Conservation (phyloP, 2,888 invertebrate species). For the Orchesellides sinensis region DNA sequence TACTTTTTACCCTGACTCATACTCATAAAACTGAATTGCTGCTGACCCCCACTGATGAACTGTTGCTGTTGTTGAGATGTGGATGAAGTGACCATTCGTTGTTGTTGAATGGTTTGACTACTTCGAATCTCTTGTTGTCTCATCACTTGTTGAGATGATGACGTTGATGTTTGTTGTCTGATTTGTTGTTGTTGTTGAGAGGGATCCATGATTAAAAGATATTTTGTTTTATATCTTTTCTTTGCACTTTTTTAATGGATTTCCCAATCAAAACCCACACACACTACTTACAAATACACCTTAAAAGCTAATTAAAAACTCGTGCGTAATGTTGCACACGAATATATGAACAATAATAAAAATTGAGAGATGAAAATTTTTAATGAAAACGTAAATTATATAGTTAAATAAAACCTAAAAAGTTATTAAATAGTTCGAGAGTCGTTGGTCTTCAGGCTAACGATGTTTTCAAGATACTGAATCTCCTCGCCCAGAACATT, state of each 20-base stretch:
- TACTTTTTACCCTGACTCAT: no score
- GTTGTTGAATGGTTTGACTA: no score
- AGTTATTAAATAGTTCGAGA: neutral
- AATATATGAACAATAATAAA: neutral
- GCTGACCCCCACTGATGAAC: constrained; percentile 17
- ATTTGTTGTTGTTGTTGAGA: neutral
- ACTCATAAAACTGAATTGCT: constrained; percentile 21
- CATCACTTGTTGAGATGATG: constrained; percentile 3
- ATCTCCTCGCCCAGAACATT: neutral
- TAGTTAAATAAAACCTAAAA: neutral
- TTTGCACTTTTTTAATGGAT: no score
- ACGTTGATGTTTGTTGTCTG: neutral
- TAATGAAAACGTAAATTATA: no score
- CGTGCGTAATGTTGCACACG: no score
- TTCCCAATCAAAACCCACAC: no score
- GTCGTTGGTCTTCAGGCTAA: constrained; percentile 1
- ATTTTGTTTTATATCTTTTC: no score
- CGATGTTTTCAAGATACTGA: constrained; percentile 1
- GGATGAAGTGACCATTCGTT: neutral
- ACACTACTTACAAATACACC: no score
- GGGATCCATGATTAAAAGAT: no score
- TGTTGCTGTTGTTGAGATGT: constrained; percentile 14
- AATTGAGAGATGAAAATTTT: neutral
- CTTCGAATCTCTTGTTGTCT: constrained; percentile 13
- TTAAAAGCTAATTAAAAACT: no score